These are phyloP conservation scores for Zaprionus gabonicus DNA, from an alignment of 1,140 invertebrate genomes.

Conservation along the genomic window DNA sequence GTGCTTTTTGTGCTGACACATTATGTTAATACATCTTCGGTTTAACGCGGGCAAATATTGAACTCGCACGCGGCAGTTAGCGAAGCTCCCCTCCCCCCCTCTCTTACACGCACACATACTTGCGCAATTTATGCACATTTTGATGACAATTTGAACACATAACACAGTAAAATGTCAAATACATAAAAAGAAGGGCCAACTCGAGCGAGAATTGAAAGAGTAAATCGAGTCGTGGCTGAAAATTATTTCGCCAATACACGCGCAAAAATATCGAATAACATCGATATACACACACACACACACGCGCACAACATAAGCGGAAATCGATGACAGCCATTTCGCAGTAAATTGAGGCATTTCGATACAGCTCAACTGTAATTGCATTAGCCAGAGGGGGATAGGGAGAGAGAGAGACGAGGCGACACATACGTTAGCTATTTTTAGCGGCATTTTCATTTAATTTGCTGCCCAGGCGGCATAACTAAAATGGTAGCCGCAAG, in stretches of 20 bases:
- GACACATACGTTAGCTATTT: slow-evolving; percentile 74
- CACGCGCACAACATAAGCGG: slow-evolving; percentile 54
- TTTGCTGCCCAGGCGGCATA: slow-evolving; percentile 79
- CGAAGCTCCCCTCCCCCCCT: slow-evolving; percentile 11
- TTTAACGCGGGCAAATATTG: slow-evolving; percentile 76
- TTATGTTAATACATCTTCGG: slow-evolving; percentile 76
- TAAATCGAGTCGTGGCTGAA: slow-evolving; percentile 53
- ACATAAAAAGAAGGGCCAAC: slow-evolving; percentile 63
- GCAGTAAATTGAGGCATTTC: slow-evolving; percentile 79
- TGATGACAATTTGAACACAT: slow-evolving; percentile 71
- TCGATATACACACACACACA: slow-evolving; percentile 29
- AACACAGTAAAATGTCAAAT: slow-evolving; percentile 74
- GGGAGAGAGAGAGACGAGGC: slow-evolving; percentile 13
- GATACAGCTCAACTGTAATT: slow-evolving; percentile 72
- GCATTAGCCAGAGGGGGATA: slow-evolving; percentile 43
- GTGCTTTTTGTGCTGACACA: slow-evolving; percentile 64
- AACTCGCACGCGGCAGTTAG: slow-evolving; percentile 53
- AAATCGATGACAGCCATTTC: slow-evolving; percentile 81
- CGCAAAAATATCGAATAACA: slow-evolving; percentile 62
- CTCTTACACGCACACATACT: slow-evolving; percentile 8
- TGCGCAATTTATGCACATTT: slow-evolving; percentile 69
- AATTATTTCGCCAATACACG: slow-evolving; percentile 68
- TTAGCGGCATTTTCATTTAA: slow-evolving; percentile 80
- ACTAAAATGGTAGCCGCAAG: slow-evolving; percentile 67
- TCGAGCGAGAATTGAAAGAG: slow-evolving; percentile 51